Percentiles rank a stretch among this genome's conserved stretches.
phyloP scores from a whole-genome alignment of 2,113 vertebrate species.

The Thamnaconus septentrionalis region DNA sequence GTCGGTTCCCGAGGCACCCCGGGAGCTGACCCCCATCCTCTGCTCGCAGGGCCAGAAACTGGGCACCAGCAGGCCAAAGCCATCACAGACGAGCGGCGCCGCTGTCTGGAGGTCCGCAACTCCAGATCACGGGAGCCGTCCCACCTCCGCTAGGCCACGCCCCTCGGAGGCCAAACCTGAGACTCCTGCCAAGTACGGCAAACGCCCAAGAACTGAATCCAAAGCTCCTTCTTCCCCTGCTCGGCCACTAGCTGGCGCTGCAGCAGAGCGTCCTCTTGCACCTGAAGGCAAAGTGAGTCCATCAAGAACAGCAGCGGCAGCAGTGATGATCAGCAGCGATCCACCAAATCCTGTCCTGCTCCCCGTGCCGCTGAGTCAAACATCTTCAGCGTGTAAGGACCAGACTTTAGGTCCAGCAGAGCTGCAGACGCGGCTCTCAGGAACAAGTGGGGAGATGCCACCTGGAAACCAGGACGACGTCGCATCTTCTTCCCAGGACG shows the following conservation, averaged over 20 bases:
- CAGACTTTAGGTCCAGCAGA: not conserved
- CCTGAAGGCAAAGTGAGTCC: slow-evolving; percentile 30
- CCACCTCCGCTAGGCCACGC: not conserved
- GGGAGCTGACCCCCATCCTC: slow-evolving; percentile 83
- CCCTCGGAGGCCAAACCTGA: slow-evolving; percentile 13
- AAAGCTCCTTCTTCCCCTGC: slow-evolving; percentile 19
- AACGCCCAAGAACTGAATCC: slow-evolving; percentile 11
- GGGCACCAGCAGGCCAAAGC: slow-evolving; percentile 14
- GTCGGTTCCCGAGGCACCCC: slow-evolving; percentile 79
- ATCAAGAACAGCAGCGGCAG: slow-evolving; percentile 30
- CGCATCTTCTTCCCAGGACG: slow-evolving; percentile 11
- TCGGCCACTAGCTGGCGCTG: not conserved
- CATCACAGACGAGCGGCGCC: not conserved
- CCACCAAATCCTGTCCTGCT: slow-evolving; percentile 75
- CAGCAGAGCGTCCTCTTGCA: not conserved
- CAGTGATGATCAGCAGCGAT: slow-evolving; percentile 42
- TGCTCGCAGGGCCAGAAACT: slow-evolving; percentile 68
- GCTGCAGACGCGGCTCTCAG: slow-evolving; percentile 8
- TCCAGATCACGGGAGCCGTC: not conserved
- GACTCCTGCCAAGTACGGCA: not conserved
- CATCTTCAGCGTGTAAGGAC: not conserved
- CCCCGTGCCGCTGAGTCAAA: slow-evolving; percentile 31
- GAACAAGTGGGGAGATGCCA: not conserved
- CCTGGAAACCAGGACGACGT: too few relatives aligned
- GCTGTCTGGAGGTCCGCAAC: not conserved